These are phyloP conservation scores for Apodemia zela DNA, from an alignment of 2,888 invertebrate species.

Conservation along the genomic window DNA sequence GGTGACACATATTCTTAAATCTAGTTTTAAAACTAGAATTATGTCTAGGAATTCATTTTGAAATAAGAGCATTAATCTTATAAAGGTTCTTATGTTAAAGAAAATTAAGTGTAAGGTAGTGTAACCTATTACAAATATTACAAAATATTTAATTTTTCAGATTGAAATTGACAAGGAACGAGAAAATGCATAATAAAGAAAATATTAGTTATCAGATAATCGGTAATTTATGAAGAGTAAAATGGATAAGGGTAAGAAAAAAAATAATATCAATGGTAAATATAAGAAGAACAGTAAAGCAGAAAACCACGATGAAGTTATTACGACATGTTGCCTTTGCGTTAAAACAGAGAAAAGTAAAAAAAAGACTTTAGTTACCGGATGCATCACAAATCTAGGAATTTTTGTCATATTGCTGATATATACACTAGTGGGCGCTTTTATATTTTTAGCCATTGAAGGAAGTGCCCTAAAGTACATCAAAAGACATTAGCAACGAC, in stretches of 20 bases:
- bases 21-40: too few relatives aligned
- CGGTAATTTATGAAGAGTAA: constrained; percentile 32
- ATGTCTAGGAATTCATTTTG: too few relatives aligned
- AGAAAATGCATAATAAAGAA: background rate
- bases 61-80: too few relatives aligned
- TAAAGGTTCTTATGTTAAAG: too few relatives aligned
- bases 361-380: constrained; percentile 78
- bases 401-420: constrained; percentile 90
- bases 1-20: too few relatives aligned
- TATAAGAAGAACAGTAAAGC: constrained; percentile 67
- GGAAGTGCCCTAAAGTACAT: constrained; percentile 79
- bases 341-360: constrained; percentile 72
- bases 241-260: constrained; percentile 74
- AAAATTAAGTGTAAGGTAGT: too few relatives aligned
- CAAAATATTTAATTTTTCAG: too few relatives aligned
- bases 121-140: too few relatives aligned
- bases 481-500: constrained; percentile 74
- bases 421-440: constrained; percentile 87
- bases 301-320: constrained; percentile 62
- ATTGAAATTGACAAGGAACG: too few relatives aligned
- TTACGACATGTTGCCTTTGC: constrained; percentile 72
- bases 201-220: background rate
- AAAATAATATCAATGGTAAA: constrained; percentile 67
- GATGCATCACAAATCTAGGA: constrained; percentile 89
- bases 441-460: constrained; percentile 92